Evolutionary conservation across 2,113 vertebrate genomes (phyloP), one percentile per base, ranked within the genome.

Genomic region (Bathybates hornii): DNA sequence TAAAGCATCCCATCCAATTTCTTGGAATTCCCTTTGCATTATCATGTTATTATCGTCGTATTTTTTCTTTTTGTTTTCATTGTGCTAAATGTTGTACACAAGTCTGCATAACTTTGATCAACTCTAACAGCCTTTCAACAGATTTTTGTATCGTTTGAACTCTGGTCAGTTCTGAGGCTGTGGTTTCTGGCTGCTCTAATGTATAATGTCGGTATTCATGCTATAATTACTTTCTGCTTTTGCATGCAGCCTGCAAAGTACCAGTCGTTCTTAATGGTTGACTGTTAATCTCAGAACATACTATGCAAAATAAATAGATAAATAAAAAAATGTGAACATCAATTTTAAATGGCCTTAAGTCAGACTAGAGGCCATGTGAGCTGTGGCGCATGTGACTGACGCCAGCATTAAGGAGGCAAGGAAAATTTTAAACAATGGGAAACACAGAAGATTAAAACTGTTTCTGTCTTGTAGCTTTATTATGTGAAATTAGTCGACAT

Each of bases 21-120:
- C 43, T 76, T 76, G 16, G 16, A 76, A 76, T 76, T 48, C 6
- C 24, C 71, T 19, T 48, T 48, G 9, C 24, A 19, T 50, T n/a
- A 32, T 50, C 27, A 12, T n/a, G 16, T 19, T 32, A 0, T 50
- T 50, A 32, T 32, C 3, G 2, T 5, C 1, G 0, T 32, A 6
- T 0, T 29, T 50, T 78, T 48, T 32, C 6, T 14, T 29, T 48
- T 29, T 76, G 0, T 29, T 50, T 7, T 50, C 24, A 48, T 45
- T 11, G 43, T 78, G 16, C 48, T 50, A 32, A 50, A 76, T 76
- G 43, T 76, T 76, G 11, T 29, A 29, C 45, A 19, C 41, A 73
- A 11, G 3, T 76, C 9, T 29, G 41, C 71, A 11, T 17, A 29
- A 3, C 43, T 27, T 27, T 48, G 6, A 29, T 48, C 6, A 27